Percentiles rank a stretch among this genome's conserved stretches.
These are phyloP conservation scores for Netelia melanura DNA, from an alignment of 2,888 invertebrate genomes.

Conservation along the genomic window DNA sequence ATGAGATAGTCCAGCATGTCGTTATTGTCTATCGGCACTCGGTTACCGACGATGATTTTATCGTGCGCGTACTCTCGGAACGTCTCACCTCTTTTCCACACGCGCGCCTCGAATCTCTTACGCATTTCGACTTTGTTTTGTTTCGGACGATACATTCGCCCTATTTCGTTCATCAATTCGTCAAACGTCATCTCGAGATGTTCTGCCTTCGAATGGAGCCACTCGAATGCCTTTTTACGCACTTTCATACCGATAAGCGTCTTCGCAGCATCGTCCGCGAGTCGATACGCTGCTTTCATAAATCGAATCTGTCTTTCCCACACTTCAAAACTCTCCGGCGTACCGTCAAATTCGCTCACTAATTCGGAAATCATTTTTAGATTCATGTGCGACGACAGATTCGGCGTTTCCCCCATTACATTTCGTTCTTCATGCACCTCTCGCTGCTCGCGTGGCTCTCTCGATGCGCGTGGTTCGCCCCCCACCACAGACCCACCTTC, in stretches of 20 bases:
- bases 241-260: slow-evolving; percentile 35
- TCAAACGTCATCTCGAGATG: slow-evolving; percentile 25
- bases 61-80: slow-evolving; percentile 56
- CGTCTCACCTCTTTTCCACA: slow-evolving; percentile 47
- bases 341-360: slow-evolving; percentile 37
- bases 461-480: neutral
- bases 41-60: slow-evolving; percentile 45
- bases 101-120: slow-evolving; percentile 44
- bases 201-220: slow-evolving; percentile 56
- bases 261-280: slow-evolving; percentile 18
- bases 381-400: neutral
- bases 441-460: neutral
- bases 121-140: slow-evolving; percentile 38
- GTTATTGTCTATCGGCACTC: neutral
- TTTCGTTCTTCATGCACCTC: neutral
- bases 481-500: neutral
- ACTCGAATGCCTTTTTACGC: slow-evolving; percentile 43
- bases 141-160: slow-evolving; percentile 31
- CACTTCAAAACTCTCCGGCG: slow-evolving; percentile 10
- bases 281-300: slow-evolving; percentile 38
- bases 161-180: slow-evolving; percentile 18
- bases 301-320: slow-evolving; percentile 52
- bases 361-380: slow-evolving; percentile 38
- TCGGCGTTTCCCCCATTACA: neutral
- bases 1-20: slow-evolving; percentile 40